Evolutionary conservation across 2,888 invertebrate species (phyloP).

Genomic region (Pedicia rivosa): DNA sequence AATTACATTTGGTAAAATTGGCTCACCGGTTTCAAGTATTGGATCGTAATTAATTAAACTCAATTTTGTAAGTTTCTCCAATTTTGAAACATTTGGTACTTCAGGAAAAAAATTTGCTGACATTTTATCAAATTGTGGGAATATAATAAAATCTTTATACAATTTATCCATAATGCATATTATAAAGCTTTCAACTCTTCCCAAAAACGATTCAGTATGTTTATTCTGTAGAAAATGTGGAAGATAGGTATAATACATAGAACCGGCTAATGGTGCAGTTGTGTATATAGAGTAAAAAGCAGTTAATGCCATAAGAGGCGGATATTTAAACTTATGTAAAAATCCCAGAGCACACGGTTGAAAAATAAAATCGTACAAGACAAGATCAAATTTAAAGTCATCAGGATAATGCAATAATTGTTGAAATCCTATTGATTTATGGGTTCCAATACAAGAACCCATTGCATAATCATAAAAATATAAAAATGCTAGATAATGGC

Average conservation of each 20-base stretch:
- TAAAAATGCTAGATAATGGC: too few species aligned
- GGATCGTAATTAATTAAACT: constrained; percentile 12
- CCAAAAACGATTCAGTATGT: neutral
- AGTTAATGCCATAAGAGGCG: constrained; percentile 20
- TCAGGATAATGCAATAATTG: constrained; percentile 18
- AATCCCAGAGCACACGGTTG: constrained; percentile 21
- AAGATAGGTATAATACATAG: constrained; percentile 17
- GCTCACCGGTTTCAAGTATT: constrained; percentile 11
- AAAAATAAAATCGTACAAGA: constrained; percentile 21
- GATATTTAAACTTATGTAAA: constrained; percentile 20
- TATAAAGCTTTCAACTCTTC: neutral
- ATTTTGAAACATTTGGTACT: neutral
- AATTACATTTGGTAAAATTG: constrained; percentile 13
- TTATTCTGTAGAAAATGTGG: constrained; percentile 10
- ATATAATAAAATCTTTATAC: neutral
- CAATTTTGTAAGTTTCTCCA: constrained; percentile 7
- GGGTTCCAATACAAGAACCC: constrained; percentile 6
- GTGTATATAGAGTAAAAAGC: constrained; percentile 16
- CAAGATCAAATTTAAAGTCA: constrained; percentile 21
- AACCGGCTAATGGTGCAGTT: constrained; percentile 16
- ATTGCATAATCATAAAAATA: constrained; percentile 12
- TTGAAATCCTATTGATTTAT: constrained; percentile 15
- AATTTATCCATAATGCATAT: neutral
- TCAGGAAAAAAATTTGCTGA: neutral
- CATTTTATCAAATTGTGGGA: neutral